Percentiles rank a stretch among this genome's conserved stretches.
Evolutionary conservation across 2,113 vertebrate genomes (phyloP).

Genomic region (Anolis sagrei): DNA sequence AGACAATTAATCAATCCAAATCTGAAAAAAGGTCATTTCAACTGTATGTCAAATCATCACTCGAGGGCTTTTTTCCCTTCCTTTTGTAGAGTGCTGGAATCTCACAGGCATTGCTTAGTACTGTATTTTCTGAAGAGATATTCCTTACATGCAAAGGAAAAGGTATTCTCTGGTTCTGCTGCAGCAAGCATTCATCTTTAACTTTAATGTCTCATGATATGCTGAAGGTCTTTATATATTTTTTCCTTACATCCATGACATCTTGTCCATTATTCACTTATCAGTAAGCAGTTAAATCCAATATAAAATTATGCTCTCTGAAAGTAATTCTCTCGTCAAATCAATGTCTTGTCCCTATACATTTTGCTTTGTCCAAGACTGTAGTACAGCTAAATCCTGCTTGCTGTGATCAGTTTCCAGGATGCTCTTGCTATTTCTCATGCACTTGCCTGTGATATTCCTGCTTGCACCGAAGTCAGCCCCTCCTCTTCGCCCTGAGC

Average conservation of each 20-base stretch:
- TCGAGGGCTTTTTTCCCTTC: constrained; percentile 52
- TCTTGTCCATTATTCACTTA: constrained; percentile 50
- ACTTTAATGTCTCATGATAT: constrained; percentile 69
- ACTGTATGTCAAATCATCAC: constrained; percentile 53
- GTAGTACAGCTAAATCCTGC: constrained; percentile 51
- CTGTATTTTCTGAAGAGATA: constrained; percentile 66
- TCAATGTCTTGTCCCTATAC: constrained; percentile 68
- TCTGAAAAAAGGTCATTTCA: constrained; percentile 79
- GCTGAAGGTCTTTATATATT: constrained; percentile 59
- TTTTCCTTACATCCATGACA: constrained; percentile 66
- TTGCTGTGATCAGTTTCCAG: constrained; percentile 59
- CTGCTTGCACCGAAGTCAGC: constrained; percentile 86
- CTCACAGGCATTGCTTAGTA: constrained; percentile 54
- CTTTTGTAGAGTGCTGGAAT: constrained; percentile 67
- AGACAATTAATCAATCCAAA: not conserved
- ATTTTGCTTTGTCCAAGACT: constrained; percentile 63
- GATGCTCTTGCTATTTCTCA: constrained; percentile 72
- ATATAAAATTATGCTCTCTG: constrained; percentile 34
- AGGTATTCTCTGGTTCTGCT: constrained; percentile 57
- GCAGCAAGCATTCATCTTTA: constrained; percentile 73
- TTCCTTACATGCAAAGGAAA: constrained; percentile 52
- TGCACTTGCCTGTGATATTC: constrained; percentile 66
- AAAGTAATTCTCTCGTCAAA: constrained; percentile 49
- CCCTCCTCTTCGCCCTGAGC: constrained; percentile 65
- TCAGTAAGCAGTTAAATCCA: constrained; percentile 46